Evolutionary conservation across 2,888 invertebrate genomes (phyloP), one percentile per base, ranked within the genome.

Genomic region (Meiosimyza decipiens): DNA sequence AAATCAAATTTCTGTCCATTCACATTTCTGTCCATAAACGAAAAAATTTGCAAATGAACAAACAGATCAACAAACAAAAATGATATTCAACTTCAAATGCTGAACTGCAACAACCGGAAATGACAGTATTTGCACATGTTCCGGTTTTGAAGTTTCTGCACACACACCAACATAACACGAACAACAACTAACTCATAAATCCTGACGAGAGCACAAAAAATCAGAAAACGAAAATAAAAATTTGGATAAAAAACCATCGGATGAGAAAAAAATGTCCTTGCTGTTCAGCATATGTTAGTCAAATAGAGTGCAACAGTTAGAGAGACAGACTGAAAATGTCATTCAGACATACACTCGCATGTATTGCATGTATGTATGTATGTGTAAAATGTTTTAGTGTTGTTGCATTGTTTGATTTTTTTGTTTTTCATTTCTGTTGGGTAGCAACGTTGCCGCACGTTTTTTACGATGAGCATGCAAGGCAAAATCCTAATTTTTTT

Each of bases 231-330:
- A 40, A 40, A 40, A 40, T 4, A 40, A 40, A 40, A 7, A 9
- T 40, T 40, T 40, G 40, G 9, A 40, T 40, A 40, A 40, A 40
- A 40, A 40, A 40, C 40, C 40, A 40, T 40, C 40, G 40, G 9
- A 40, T 40, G 40, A 40, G 40, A 40, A 47, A 60, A 33, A 40
- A 40, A 40, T 40, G 40, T 40, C 40, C 40, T 40, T 40, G 40
- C 40, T 40, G 40, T 40, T 40, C 40, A 40, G 40, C 50, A 16
- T 50, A 60, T 49, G 69, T 50, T 47, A 22, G 69, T 50, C 54
- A 57, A 47, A 50, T 33, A 50, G 52, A 69, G 63, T 54, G 70
- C 70, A 70, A 70, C 70, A 70, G 70, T 70, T 70, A 47, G 50
- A 59, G 59, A 40, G 40, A 50, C 16, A 47, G 22, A 51, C 51